A percentile compares a stretch with the other conserved stretches of the same genome.
phyloP scores from a whole-genome alignment of 2,113 vertebrate species.

The Rhombomys opimus region DNA sequence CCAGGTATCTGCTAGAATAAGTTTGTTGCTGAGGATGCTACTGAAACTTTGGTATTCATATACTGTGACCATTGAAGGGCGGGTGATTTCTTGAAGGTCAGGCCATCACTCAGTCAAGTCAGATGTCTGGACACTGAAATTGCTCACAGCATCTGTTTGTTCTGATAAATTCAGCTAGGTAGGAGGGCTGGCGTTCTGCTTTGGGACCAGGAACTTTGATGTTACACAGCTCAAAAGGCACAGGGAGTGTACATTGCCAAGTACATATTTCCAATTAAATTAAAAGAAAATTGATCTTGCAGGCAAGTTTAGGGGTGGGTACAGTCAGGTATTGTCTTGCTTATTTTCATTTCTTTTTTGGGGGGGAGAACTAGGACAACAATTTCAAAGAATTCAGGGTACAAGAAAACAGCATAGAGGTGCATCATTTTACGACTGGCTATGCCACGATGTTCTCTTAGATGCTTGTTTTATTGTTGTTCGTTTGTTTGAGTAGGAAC shows the following conservation, averaged over 20 bases:
- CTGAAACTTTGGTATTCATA: neutral
- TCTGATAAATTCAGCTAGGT: conserved; percentile 1
- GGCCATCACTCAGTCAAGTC: neutral
- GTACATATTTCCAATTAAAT: neutral
- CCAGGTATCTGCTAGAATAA: neutral
- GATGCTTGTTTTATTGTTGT: neutral
- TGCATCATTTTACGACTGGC: neutral
- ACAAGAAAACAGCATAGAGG: neutral
- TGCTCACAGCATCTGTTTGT: conserved; percentile 29
- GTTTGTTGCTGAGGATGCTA: neutral
- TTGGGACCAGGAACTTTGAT: neutral
- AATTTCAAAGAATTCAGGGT: neutral
- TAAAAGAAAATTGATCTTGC: neutral
- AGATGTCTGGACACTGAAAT: neutral
- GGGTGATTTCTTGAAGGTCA: neutral
- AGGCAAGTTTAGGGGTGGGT: neutral
- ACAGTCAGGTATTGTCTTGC: neutral
- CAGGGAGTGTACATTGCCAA: neutral
- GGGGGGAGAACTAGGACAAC: neutral
- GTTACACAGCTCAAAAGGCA: neutral
- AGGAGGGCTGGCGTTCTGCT: neutral
- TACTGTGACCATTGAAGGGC: neutral
- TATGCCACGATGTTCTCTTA: neutral
- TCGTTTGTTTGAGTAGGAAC: neutral
- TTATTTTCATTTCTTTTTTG: neutral